Percentiles rank a stretch among this genome's conserved stretches.
These are phyloP conservation scores for Macroramphosus scolopax DNA, from an alignment of 2,797 vertebrate species.

Conservation along the genomic window DNA sequence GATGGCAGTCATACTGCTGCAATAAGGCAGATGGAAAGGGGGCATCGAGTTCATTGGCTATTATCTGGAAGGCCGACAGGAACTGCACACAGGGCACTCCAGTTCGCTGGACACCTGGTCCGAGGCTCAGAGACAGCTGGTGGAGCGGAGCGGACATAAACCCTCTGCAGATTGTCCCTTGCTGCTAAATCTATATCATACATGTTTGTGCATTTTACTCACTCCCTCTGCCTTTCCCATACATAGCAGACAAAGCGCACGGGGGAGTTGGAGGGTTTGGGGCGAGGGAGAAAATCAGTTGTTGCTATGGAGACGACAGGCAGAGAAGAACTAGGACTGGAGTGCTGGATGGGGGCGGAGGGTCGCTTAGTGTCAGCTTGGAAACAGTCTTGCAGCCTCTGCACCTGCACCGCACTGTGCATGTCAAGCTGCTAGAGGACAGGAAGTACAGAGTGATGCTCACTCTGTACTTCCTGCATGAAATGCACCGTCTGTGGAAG, in stretches of 20 bases:
- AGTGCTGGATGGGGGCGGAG: slow-evolving; percentile 59
- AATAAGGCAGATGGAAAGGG: slow-evolving; percentile 59
- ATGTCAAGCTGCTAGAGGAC: slow-evolving; percentile 69
- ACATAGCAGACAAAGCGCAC: slow-evolving; percentile 51
- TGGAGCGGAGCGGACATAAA: slow-evolving; percentile 67
- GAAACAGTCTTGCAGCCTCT: slow-evolving; percentile 70
- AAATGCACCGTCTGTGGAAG: too few species aligned
- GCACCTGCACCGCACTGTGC: slow-evolving; percentile 75
- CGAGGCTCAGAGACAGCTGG: slow-evolving; percentile 81
- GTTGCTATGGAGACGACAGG: slow-evolving; percentile 77
- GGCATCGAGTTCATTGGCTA: slow-evolving; percentile 81
- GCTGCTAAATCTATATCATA: slow-evolving; percentile 55
- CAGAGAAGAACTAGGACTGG: slow-evolving; percentile 74
- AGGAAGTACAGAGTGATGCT: slow-evolving; percentile 71
- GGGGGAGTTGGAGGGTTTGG: slow-evolving; percentile 58
- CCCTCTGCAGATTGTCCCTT: slow-evolving; percentile 45
- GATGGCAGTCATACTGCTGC: slow-evolving; percentile 59
- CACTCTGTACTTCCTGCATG: slow-evolving; percentile 18
- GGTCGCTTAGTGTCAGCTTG: slow-evolving; percentile 69
- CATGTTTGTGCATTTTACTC: slow-evolving; percentile 12
- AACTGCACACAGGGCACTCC: slow-evolving; percentile 79
- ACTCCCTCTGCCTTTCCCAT: slow-evolving; percentile 31
- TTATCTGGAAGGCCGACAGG: slow-evolving; percentile 82
- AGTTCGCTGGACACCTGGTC: slow-evolving; percentile 83
- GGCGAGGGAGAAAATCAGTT: slow-evolving; percentile 65